phyloP scores from a whole-genome alignment of 2,113 vertebrate genomes.

The Microcebus tavaratra region DNA sequence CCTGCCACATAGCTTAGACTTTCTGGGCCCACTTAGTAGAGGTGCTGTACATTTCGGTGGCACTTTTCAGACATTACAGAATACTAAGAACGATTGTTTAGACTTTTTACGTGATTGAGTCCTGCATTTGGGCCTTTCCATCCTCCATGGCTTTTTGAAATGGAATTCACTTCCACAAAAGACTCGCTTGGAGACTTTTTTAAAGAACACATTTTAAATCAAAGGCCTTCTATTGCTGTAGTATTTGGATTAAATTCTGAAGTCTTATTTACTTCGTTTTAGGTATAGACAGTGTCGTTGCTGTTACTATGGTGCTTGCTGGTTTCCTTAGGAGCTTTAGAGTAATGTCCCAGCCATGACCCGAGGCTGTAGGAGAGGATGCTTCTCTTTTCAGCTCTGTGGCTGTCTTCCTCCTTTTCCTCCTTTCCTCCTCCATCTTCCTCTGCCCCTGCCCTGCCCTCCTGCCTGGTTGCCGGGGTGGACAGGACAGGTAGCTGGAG shows the following conservation, averaged over 20 bases:
- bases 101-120: not conserved
- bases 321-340: not conserved
- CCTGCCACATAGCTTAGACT: not conserved
- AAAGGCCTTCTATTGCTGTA: not conserved
- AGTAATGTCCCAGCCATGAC: accelerated
- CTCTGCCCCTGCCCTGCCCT: not conserved
- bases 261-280: not conserved
- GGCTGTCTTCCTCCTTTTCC: not conserved
- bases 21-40: not conserved
- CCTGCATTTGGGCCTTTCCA: not conserved
- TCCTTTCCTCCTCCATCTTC: not conserved
- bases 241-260: not conserved
- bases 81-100: not conserved
- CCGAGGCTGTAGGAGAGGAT: accelerated
- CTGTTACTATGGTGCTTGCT: too few relatives aligned
- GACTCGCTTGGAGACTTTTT: not conserved
- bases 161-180: not conserved
- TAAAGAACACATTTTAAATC: not conserved
- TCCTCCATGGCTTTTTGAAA: not conserved
- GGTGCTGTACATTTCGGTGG: not conserved
- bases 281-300: not conserved
- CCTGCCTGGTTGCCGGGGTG: not conserved
- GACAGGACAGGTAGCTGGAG: too few relatives aligned
- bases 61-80: not conserved
- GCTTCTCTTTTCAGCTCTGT: not conserved